Percentiles rank a stretch among this genome's conserved stretches.
Conservation (phyloP, 2,113 vertebrate genomes). For the Falco punctatus region DNA sequence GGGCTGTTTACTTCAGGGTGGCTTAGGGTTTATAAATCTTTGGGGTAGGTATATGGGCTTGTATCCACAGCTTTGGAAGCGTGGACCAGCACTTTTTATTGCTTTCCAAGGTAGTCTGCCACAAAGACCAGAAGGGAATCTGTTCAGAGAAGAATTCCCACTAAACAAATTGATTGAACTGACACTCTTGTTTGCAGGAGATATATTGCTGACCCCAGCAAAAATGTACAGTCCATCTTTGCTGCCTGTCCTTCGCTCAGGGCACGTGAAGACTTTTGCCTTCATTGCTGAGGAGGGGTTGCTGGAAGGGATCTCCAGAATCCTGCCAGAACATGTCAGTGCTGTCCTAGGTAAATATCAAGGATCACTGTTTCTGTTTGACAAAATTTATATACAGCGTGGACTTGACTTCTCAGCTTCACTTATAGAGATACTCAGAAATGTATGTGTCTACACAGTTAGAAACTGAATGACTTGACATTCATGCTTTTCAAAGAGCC, state of each 20-base stretch:
- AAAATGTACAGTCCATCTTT: slow-evolving; percentile 82
- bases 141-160: neutral
- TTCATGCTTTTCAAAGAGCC: neutral
- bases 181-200: slow-evolving; percentile 71
- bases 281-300: slow-evolving; percentile 87
- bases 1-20: neutral
- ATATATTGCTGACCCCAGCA: slow-evolving; percentile 82
- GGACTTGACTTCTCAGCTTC: neutral
- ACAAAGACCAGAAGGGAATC: neutral
- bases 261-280: slow-evolving; percentile 82
- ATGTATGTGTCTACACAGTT: neutral
- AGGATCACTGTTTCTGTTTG: neutral
- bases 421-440: neutral
- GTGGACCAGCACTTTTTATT: neutral
- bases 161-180: neutral
- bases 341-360: slow-evolving; percentile 79
- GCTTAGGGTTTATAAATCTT: neutral
- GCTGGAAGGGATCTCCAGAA: slow-evolving; percentile 82
- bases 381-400: neutral
- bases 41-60: neutral
- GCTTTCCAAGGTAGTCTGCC: neutral
- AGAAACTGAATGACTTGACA: neutral
- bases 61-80: neutral
- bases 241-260: slow-evolving; percentile 80
- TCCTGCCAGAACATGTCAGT: slow-evolving; percentile 78